A percentile compares a stretch with the other conserved stretches of the same genome.
Conservation (phyloP, 2,888 invertebrate species). For the Tuberolachnus salignus region DNA sequence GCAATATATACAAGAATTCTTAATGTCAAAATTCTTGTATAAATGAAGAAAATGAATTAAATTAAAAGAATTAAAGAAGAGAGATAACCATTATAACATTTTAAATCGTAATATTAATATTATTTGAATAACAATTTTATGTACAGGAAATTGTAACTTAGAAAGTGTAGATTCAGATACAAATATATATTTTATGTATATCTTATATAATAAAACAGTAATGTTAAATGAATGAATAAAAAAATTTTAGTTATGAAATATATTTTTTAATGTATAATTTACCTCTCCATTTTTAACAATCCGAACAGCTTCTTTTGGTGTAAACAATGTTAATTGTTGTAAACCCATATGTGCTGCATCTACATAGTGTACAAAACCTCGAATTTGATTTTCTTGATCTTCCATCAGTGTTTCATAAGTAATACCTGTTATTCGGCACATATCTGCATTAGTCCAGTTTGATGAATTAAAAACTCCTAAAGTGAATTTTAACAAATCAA, state of each 20-base stretch:
- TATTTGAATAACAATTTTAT: background rate
- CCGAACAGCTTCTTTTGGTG: constrained; percentile 69
- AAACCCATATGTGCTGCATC: constrained; percentile 62
- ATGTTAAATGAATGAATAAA: constrained; percentile 25
- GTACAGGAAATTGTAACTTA: background rate
- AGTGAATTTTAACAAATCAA: background rate
- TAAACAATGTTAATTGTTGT: constrained; percentile 62
- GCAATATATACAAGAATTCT: background rate
- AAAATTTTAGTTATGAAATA: constrained; percentile 8
- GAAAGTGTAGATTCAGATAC: background rate
- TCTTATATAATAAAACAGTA: background rate
- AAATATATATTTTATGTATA: constrained; percentile 1
- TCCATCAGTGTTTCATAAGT: constrained; percentile 81
- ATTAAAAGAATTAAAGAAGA: too few relatives aligned
- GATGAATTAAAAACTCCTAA: constrained; percentile 77
- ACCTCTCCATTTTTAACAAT: constrained; percentile 84
- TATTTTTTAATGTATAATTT: constrained; percentile 57
- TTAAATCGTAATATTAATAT: too few relatives aligned
- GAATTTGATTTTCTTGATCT: constrained; percentile 79
- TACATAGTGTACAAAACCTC: constrained; percentile 75
- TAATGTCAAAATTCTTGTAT: background rate
- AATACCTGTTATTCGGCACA: constrained; percentile 78
- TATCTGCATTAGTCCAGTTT: constrained; percentile 77
- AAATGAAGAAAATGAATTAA: background rate
- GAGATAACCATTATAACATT: too few relatives aligned